Base-by-base conservation (phyloP, 2,797 vertebrate genomes). In the Anabas testudineus region DNA sequence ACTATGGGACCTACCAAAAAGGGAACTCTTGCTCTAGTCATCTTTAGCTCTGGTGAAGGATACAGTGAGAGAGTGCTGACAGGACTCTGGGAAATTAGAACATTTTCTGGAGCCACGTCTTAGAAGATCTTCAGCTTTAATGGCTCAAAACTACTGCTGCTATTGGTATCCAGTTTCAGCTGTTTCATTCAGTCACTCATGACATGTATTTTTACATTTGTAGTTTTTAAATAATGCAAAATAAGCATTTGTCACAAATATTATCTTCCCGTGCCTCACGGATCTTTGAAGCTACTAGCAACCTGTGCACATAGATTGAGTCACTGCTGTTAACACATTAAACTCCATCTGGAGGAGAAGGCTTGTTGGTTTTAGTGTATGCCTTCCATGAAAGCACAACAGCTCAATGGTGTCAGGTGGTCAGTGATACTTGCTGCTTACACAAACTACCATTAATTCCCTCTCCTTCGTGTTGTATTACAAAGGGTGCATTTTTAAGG, bases 311-410 rank as follows among this genome's bases (percentile, higher is more conserved):
- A 82, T 54, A 32, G 46, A 66, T 67, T 84, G 74, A 82, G 76
- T 82, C 80, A 82, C 65, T 72, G 65, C 67, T 73, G 26, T 70
- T 61, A 67, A 64, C 77, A 80, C 83, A 77, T 58, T 46, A 70
- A 70, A 52, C 65, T 82, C 74, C 82, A 84, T 87, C 84, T 87
- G 82, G 76, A 81, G 34, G 46, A 71, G 54, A 82, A 68, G 65
- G 66, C 52, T 62, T 73, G 74, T 52, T 68, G 52, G 68, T 71
- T 73, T 78, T 61, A 70, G 43, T 72, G 47, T 54, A 68, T 66
- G 66, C 59, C 46, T 43, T 53, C 16, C 46, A 58, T 64, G 56
- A 62, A 43, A 71, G 46, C 47, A 63, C 48, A 75, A 67, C 43
- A 43, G 37, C 52, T 43, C n/a, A n/a, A n/a, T n/a, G n/a, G n/a